Conservation (phyloP, 2,113 vertebrate genomes). For the Mustelus asterias region DNA sequence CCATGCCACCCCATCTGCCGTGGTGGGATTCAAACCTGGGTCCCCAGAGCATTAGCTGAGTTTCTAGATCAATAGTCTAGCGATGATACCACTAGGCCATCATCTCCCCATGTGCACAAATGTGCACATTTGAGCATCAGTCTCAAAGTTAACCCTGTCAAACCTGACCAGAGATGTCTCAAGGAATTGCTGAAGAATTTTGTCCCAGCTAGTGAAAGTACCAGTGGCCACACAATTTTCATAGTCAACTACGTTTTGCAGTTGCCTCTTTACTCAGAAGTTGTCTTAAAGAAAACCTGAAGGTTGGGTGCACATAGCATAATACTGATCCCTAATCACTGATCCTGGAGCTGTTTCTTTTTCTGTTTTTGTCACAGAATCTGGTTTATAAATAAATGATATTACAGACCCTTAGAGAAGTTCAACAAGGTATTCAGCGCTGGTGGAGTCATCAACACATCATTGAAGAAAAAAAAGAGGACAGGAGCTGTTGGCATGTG, state of each 20-base stretch:
- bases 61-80: too few species aligned
- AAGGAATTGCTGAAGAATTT: background rate
- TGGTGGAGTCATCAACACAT: background rate
- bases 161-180: background rate
- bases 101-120: too few species aligned
- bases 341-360: background rate
- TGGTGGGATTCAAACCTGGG: too few species aligned
- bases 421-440: background rate
- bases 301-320: background rate
- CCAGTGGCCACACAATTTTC: background rate
- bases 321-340: background rate
- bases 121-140: background rate
- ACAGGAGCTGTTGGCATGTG: background rate
- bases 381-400: background rate
- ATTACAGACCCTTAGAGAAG: background rate
- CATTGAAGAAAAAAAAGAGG: background rate
- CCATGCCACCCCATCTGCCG: too few species aligned
- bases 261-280: slow-evolving; percentile 8
- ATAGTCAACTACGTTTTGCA: background rate
- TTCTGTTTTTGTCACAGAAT: background rate
- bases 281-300: background rate
- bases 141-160: background rate
- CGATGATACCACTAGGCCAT: too few species aligned
- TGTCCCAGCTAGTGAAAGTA: background rate
- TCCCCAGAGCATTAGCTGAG: too few species aligned